These are phyloP conservation scores for Origma solitaria DNA, from an alignment of 2,113 vertebrate species.

Conservation along the genomic window DNA sequence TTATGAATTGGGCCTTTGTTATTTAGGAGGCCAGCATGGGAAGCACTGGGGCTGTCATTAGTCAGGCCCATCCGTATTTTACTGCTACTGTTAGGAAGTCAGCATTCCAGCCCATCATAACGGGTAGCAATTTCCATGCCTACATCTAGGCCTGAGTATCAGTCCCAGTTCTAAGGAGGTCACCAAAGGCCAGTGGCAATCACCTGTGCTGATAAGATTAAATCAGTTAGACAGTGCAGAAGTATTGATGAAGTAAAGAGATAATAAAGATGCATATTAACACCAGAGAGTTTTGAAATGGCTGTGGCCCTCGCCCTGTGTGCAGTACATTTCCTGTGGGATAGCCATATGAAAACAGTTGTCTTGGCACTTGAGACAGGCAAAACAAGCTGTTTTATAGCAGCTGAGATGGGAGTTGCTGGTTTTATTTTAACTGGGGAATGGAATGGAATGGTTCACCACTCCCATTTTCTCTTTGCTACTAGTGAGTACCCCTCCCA, in stretches of 20 bases:
- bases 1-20: constrained; percentile 1
- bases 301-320: neutral
- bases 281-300: neutral
- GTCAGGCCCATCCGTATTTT: neutral
- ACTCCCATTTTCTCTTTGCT: neutral
- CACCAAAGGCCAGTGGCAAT: neutral
- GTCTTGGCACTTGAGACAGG: neutral
- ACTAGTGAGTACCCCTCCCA: rapidly evolving
- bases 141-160: neutral
- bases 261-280: neutral
- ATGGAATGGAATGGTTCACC: neutral
- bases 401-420: neutral
- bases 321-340: neutral
- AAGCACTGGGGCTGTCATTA: neutral
- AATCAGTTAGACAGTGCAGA: neutral
- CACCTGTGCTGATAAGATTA: neutral
- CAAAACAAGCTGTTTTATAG: neutral
- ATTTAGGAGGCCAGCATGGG: neutral
- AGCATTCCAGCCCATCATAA: neutral
- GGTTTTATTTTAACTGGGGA: neutral
- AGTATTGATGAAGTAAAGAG: neutral
- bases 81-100: neutral
- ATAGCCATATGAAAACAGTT: neutral
- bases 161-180: neutral
- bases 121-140: neutral